These are phyloP conservation scores for Dolomedes plantarius DNA, from an alignment of 2,888 invertebrate genomes.

Conservation along the genomic window DNA sequence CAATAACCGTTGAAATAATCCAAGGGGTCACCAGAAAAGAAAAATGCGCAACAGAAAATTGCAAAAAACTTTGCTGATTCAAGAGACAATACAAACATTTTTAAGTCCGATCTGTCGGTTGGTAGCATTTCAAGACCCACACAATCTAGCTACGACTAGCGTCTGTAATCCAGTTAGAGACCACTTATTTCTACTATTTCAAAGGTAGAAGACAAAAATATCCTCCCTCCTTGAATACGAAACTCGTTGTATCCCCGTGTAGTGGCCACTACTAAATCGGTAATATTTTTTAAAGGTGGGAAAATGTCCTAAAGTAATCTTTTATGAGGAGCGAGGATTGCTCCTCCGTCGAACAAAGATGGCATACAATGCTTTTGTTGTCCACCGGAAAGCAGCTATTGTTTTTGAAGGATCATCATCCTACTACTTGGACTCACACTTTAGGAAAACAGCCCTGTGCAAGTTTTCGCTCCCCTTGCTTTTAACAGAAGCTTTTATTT, in stretches of 20 bases:
- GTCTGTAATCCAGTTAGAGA: constrained; percentile 60
- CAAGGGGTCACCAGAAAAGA: background rate
- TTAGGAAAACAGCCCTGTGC: constrained; percentile 59
- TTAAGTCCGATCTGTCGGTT: background rate
- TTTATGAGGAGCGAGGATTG: constrained; percentile 51
- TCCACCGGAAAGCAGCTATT: constrained; percentile 44
- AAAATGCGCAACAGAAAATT: background rate
- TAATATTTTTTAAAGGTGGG: constrained; percentile 55
- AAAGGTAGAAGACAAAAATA: constrained; percentile 20
- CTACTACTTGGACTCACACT: constrained; percentile 52
- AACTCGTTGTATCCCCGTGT: constrained; percentile 12
- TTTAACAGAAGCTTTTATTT: constrained; percentile 63
- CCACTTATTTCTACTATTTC: constrained; percentile 23
- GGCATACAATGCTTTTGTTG: constrained; percentile 42
- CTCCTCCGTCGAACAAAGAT: constrained; percentile 62
- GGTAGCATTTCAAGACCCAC: background rate
- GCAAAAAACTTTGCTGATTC: background rate
- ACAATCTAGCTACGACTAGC: background rate
- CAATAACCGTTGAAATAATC: background rate
- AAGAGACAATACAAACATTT: background rate
- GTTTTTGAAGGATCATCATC: constrained; percentile 69
- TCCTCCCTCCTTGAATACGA: constrained; percentile 27
- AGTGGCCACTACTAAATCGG: constrained; percentile 38
- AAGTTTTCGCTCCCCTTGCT: constrained; percentile 63
- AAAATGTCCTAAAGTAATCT: constrained; percentile 57